Percentiles rank a stretch among this genome's conserved stretches.
Evolutionary conservation across 2,113 vertebrate genomes (phyloP).

Genomic region (Ellobius talpinus): DNA sequence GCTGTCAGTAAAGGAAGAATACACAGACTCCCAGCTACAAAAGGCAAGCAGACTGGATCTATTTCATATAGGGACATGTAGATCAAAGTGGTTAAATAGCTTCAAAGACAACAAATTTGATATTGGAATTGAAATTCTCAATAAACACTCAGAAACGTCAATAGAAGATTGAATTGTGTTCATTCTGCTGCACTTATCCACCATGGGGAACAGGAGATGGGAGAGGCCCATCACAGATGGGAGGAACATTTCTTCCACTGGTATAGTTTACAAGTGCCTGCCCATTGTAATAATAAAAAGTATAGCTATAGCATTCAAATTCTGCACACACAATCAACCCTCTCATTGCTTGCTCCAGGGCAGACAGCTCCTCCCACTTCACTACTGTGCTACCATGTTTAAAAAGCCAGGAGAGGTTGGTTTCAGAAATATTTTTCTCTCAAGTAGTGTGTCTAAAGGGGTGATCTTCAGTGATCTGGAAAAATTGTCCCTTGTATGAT

Average conservation of each 20-base stretch:
- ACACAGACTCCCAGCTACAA: not conserved
- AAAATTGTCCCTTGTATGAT: constrained; percentile 49
- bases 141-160: constrained; percentile 20
- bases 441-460: constrained; percentile 38
- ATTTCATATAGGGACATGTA: not conserved
- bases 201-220: not conserved
- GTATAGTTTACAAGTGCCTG: constrained; percentile 43
- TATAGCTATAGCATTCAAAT: constrained; percentile 44
- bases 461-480: constrained; percentile 62
- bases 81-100: not conserved
- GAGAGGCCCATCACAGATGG: not conserved
- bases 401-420: not conserved
- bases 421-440: constrained; percentile 66
- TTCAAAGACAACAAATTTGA: not conserved
- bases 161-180: constrained; percentile 43
- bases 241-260: not conserved
- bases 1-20: constrained; percentile 10
- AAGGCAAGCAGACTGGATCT: not conserved
- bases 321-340: not conserved
- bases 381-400: not conserved
- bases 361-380: not conserved
- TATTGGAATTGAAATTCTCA: not conserved
- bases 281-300: constrained; percentile 17
- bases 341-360: not conserved
- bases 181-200: constrained; percentile 10